Evolutionary conservation across 2,888 invertebrate species (phyloP).

Genomic region (Teleogryllus oceanicus): DNA sequence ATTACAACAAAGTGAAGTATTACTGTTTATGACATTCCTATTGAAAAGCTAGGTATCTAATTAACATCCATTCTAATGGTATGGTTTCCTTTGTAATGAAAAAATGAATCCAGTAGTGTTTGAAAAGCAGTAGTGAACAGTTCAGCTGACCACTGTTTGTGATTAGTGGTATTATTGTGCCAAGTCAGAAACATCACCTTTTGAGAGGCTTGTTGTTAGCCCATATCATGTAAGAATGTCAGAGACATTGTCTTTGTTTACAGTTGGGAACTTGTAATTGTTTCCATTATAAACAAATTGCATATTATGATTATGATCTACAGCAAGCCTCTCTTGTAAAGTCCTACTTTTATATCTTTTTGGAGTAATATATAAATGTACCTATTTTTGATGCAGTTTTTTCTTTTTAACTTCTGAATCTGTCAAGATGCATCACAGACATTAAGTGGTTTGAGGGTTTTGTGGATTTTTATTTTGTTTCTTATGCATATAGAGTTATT

Average conservation of each 20-base stretch:
- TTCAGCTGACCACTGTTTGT: not conserved
- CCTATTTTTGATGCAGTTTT: slow-evolving; percentile 10
- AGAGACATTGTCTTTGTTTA: not conserved
- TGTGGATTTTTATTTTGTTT: slow-evolving; percentile 18
- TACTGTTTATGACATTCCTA: too few relatives aligned
- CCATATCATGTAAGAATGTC: not conserved
- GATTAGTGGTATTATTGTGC: not conserved
- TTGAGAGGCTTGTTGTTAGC: not conserved
- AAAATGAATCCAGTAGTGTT: too few relatives aligned
- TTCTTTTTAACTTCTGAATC: slow-evolving; percentile 6
- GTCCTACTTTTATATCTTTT: slow-evolving; percentile 7
- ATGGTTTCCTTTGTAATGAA: too few relatives aligned
- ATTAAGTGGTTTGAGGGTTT: not conserved
- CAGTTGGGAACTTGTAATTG: too few relatives aligned
- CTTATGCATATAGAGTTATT: slow-evolving; percentile 7
- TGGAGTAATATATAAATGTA: slow-evolving; percentile 6
- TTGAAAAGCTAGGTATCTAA: too few relatives aligned
- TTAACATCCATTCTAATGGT: too few relatives aligned
- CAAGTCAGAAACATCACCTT: not conserved
- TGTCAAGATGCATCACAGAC: not conserved
- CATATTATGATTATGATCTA: not conserved
- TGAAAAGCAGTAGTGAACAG: too few relatives aligned
- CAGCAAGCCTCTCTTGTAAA: not conserved
- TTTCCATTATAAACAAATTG: too few relatives aligned
- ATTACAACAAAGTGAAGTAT: too few relatives aligned